phyloP scores from a whole-genome alignment of 2,888 invertebrate species.

The Rhodophaea formosa region DNA sequence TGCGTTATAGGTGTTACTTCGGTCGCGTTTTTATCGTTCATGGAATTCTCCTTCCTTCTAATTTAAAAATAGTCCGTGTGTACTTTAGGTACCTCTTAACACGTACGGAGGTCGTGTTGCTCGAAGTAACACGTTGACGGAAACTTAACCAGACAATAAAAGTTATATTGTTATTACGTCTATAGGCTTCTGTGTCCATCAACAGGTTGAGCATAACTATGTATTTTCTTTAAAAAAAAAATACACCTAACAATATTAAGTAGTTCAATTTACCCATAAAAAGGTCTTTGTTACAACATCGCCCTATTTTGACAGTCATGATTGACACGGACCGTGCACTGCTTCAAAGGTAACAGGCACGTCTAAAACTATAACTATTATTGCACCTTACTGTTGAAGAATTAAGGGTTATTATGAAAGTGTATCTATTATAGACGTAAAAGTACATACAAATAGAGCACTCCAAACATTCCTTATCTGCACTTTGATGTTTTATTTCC shows the following conservation, averaged over 20 bases:
- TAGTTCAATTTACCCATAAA: constrained; percentile 2
- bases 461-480: constrained; percentile 41
- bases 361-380: background rate
- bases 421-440: background rate
- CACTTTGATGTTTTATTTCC: constrained; percentile 74
- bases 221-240: background rate
- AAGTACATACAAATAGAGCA: constrained; percentile 13
- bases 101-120: too few species aligned
- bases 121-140: too few species aligned
- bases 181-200: too few species aligned
- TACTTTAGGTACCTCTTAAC: too few species aligned
- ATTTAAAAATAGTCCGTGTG: too few species aligned
- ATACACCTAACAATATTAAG: background rate
- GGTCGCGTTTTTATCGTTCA: too few species aligned
- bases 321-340: constrained; percentile 13
- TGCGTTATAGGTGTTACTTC: too few species aligned
- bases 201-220: too few species aligned
- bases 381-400: background rate
- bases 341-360: constrained; percentile 13
- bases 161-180: too few species aligned
- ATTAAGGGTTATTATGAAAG: background rate
- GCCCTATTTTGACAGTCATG: constrained; percentile 18
- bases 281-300: constrained; percentile 13
- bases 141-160: too few species aligned
- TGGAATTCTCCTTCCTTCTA: too few species aligned